Base-by-base conservation (phyloP, 2,113 vertebrate species). In the Gymnogyps californianus region DNA sequence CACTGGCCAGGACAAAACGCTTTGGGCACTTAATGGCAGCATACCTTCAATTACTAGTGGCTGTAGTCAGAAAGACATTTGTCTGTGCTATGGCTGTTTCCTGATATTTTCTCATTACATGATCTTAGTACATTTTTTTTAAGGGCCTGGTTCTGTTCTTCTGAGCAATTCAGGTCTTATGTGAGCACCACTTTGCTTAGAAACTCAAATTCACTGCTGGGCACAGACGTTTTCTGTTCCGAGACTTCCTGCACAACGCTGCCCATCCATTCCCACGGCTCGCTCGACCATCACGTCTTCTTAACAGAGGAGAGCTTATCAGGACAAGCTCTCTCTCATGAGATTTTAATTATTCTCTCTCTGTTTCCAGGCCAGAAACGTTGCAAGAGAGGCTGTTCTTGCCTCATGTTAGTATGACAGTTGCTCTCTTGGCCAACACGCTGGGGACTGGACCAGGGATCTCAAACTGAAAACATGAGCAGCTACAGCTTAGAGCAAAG, bases 291-390 rank as follows among this genome's bases (percentile, higher is more conserved):
- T 49, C 46, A 61, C 4, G 4, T 80, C 83, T 52, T 64, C 69
- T 32, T 64, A 87, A 49, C 57, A 88, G 61, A 91, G 40, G 25
- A 91, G 19, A 91, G 40, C 44, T 96, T 76, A 75, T 72, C 79
- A 91, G 92, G 46, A 87, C 74, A 90, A 84, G 59, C 42, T 66
- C 13, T 6, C 32, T 91, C 89, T 47, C 74, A 8, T 36, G 93
- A 89, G 89, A 76, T 76, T 91, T 93, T 40, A 81, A 89, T 59
- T 72, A 88, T 79, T 77, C 47, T 74, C 70, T 86, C n/a, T 71
- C 40, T 5, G 0, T 51, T 96, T 96, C 49, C 78, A 91, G 70
- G 34, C n/a, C 75, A 96, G 74, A 86, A 84, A 72, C 47, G 38
- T 0, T 49, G 15, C 64, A 64, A 51, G 44, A 65, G 62, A 89